These are phyloP conservation scores for Aphelocoma californica DNA, from an alignment of 2,797 vertebrate genomes.

Conservation along the genomic window DNA sequence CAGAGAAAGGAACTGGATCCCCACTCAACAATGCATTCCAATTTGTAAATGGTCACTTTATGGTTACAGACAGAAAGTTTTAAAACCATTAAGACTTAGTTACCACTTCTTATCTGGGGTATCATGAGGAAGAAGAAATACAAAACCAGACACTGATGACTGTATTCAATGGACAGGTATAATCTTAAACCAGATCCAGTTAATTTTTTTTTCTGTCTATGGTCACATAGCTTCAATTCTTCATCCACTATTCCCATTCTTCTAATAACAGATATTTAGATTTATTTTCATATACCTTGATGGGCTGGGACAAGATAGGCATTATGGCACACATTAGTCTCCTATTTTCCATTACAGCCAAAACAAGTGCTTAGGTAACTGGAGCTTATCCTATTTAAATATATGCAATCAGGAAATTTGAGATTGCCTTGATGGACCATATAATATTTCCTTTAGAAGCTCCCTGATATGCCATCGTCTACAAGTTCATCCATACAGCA, in stretches of 20 bases:
- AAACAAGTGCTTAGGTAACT: constrained; percentile 69
- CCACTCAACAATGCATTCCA: constrained; percentile 65
- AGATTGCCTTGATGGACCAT: constrained; percentile 76
- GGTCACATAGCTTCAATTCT: neutral
- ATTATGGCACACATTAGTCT: constrained; percentile 65
- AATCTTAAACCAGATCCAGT: constrained; percentile 27
- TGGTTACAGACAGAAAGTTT: constrained; percentile 70
- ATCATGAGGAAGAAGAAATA: constrained; percentile 73
- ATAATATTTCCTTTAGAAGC: constrained; percentile 80
- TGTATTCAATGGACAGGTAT: constrained; percentile 59
- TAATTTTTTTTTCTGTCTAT: neutral
- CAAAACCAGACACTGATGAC: constrained; percentile 67
- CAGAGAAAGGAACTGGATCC: constrained; percentile 57
- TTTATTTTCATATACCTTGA: constrained; percentile 69
- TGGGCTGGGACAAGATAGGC: constrained; percentile 25
- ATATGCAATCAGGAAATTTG: constrained; percentile 80
- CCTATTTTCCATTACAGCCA: constrained; percentile 71
- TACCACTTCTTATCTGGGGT: constrained; percentile 73
- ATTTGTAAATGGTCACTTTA: constrained; percentile 76
- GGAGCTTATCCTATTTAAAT: constrained; percentile 76
- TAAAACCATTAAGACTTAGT: constrained; percentile 75
- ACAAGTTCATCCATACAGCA: constrained; percentile 74
- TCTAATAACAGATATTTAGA: constrained; percentile 53
- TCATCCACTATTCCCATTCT: neutral
- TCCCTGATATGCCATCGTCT: constrained; percentile 70